A percentile compares a stretch with the other conserved stretches of the same genome.
Conservation (phyloP, 2,797 vertebrate species). For the Takifugu rubripes region DNA sequence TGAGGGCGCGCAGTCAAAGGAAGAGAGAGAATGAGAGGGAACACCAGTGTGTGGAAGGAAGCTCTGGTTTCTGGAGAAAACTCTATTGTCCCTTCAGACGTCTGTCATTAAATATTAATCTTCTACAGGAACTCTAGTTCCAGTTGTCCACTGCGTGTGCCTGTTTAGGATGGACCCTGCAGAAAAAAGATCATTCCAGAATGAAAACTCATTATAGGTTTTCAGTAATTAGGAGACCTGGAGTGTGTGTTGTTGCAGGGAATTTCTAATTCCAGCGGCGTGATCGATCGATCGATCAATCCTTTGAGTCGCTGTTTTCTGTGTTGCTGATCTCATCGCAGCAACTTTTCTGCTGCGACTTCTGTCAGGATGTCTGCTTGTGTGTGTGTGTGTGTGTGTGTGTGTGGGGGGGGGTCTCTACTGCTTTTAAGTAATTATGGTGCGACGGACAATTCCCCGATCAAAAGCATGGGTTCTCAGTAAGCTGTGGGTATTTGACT, state of each 20-base stretch:
- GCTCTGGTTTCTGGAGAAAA: too few relatives aligned
- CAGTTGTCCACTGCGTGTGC: too few relatives aligned
- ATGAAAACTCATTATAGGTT: constrained; percentile 3
- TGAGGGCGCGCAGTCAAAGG: constrained; percentile 12
- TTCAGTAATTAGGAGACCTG: constrained; percentile 22
- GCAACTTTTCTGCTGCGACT: constrained; percentile 2
- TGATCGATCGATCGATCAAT: constrained; percentile 12
- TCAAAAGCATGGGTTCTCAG: too few relatives aligned
- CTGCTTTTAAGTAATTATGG: too few relatives aligned
- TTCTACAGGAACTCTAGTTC: too few relatives aligned
- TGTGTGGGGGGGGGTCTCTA: too few relatives aligned
- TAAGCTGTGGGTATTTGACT: constrained; percentile 6
- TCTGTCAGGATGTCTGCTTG: constrained; percentile 24
- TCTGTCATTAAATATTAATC: too few relatives aligned
- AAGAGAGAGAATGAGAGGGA: constrained; percentile 1
- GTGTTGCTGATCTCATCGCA: constrained; percentile 25
- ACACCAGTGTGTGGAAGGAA: not conserved
- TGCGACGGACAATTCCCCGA: too few relatives aligned
- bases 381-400: constrained; percentile 3
- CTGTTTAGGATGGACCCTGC: not conserved
- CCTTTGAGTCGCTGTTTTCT: constrained; percentile 4
- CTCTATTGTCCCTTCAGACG: too few relatives aligned
- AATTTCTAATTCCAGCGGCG: constrained; percentile 19
- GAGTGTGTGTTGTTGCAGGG: constrained; percentile 15
- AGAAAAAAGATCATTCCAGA: constrained; percentile 8